Evolutionary conservation across 2,797 vertebrate genomes (phyloP).

Genomic region (Odontamblyopus lacepedii): DNA sequence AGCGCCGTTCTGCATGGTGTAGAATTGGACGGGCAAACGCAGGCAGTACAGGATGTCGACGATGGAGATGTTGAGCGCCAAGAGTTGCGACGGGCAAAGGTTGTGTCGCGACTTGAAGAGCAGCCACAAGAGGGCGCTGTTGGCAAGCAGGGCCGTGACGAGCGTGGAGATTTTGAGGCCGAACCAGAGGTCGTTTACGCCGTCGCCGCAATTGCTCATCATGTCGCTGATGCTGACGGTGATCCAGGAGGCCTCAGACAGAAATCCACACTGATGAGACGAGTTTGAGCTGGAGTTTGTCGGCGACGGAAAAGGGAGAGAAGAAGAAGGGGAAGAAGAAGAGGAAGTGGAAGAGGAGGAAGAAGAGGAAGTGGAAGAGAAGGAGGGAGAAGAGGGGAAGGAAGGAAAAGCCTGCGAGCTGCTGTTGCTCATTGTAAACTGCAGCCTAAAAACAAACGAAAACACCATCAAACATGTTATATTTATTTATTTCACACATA

Average conservation of each 20-base stretch:
- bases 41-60: conserved; percentile 48
- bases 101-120: conserved; percentile 35
- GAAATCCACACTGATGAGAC: background rate
- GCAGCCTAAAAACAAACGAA: background rate
- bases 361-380: no score
- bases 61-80: conserved; percentile 51
- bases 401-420: background rate
- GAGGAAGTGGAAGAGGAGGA: no score
- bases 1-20: background rate
- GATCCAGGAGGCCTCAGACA: background rate
- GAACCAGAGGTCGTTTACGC: background rate
- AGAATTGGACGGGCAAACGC: conserved; percentile 42
- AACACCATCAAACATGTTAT: background rate
- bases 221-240: rapidly evolving
- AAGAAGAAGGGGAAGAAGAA: no score
- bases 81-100: conserved; percentile 48
- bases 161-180: conserved; percentile 34
- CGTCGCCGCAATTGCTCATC: conserved; percentile 28
- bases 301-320: background rate
- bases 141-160: conserved; percentile 32
- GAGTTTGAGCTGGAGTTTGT: background rate
- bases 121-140: conserved; percentile 43
- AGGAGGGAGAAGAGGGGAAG: background rate
- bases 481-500: no score
- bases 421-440: background rate